Evolutionary conservation across 2,113 vertebrate species (phyloP).

Genomic region (Rhynchomys soricoides): DNA sequence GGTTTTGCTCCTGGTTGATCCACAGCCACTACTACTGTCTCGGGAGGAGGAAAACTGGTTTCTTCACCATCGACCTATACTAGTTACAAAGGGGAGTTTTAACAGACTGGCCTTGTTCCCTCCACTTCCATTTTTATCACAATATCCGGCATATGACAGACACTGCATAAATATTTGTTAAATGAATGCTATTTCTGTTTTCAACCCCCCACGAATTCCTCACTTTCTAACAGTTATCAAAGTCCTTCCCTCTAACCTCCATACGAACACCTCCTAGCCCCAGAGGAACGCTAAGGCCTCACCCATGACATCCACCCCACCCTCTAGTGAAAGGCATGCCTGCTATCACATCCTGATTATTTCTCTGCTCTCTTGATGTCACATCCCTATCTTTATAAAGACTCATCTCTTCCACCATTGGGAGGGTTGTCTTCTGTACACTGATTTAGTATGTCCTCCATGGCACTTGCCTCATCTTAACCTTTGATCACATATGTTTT

Average conservation of each 20-base stretch:
- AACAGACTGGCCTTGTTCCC: not conserved
- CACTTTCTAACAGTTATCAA: not conserved
- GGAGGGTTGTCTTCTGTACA: not conserved
- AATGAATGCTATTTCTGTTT: not conserved
- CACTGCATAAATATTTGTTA: not conserved
- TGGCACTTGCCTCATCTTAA: not conserved
- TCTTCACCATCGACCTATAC: not conserved
- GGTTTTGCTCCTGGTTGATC: not conserved
- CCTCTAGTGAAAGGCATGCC: not conserved
- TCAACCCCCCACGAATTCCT: not conserved
- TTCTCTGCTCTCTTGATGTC: not conserved
- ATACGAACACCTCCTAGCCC: not conserved
- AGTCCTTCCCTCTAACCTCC: not conserved
- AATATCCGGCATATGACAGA: not conserved
- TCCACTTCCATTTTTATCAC: not conserved
- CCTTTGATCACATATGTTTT: not conserved
- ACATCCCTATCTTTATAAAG: conserved; percentile 1
- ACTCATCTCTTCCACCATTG: not conserved
- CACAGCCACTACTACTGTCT: not conserved
- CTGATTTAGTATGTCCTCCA: not conserved
- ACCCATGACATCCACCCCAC: not conserved
- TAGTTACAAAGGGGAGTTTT: not conserved
- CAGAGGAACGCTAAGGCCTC: not conserved
- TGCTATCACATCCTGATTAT: not conserved
- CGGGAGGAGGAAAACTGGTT: not conserved